A percentile compares a stretch with the other conserved stretches of the same genome.
Conservation (phyloP, 2,113 vertebrate genomes). For the Tonatia bakeri region DNA sequence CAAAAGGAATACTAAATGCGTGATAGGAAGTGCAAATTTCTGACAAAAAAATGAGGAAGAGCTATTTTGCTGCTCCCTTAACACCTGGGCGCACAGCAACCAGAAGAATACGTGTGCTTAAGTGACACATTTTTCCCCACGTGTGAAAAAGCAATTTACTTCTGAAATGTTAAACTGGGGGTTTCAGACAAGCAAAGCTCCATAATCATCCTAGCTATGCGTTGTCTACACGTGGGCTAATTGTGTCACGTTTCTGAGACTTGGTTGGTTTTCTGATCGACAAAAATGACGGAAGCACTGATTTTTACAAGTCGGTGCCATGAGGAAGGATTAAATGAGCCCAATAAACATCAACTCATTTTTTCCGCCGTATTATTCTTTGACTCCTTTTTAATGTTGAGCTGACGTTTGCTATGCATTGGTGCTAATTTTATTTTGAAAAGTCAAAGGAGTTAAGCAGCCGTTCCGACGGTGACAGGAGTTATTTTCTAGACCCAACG, state of each 20-base stretch:
- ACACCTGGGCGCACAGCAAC: not conserved
- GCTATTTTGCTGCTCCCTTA: not conserved
- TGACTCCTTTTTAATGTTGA: not conserved
- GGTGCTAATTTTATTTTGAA: not conserved
- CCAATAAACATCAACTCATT: not conserved
- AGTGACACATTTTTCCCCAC: not conserved
- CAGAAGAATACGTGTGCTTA: not conserved
- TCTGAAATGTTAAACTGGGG: not conserved
- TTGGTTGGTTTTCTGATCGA: not conserved
- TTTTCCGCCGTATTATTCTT: not conserved
- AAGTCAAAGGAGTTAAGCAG: not conserved
- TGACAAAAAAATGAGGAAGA: not conserved
- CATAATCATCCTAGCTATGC: not conserved
- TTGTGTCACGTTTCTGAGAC: too few species aligned
- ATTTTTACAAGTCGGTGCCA: not conserved
- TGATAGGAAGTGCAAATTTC: not conserved
- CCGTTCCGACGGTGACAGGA: not conserved
- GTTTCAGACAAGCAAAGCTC: not conserved
- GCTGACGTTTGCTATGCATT: not conserved
- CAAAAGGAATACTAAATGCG: not conserved
- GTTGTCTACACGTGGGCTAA: not conserved
- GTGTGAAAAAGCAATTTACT: not conserved
- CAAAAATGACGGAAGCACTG: not conserved
- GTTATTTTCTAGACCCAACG: not conserved
- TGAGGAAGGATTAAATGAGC: not conserved